Conservation (phyloP, 2,113 vertebrate species). For the Platysternon megacephalum region DNA sequence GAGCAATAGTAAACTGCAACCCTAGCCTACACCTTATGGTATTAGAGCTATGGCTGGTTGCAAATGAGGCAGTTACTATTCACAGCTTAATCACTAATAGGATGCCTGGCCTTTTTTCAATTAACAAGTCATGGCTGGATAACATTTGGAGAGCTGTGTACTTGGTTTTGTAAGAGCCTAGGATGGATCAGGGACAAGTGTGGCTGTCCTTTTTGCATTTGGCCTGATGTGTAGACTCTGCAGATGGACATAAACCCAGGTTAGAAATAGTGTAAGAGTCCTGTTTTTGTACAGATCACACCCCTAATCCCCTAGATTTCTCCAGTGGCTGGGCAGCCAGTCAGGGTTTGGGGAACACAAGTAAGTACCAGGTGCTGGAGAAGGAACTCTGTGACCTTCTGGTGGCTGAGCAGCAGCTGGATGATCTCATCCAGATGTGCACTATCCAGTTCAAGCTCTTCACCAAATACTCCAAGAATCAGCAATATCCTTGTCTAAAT, state of each 20-base stretch:
- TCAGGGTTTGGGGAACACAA: constrained; percentile 71
- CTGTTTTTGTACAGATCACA: too few relatives aligned
- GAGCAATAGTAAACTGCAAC: background rate
- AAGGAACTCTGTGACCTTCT: constrained; percentile 89
- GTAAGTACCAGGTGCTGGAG: constrained; percentile 83
- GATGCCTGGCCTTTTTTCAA: background rate
- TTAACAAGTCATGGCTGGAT: background rate
- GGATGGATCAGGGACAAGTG: too few relatives aligned
- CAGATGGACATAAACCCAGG: too few relatives aligned
- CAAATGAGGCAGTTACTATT: background rate
- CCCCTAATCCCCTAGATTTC: too few relatives aligned
- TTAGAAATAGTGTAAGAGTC: too few relatives aligned
- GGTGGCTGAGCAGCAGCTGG: constrained; percentile 88
- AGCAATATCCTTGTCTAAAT: constrained; percentile 92
- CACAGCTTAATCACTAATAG: background rate
- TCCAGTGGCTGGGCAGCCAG: constrained; percentile 75
- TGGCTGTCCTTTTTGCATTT: too few relatives aligned
- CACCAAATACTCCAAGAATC: constrained; percentile 89
- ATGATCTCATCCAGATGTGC: constrained; percentile 88
- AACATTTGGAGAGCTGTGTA: background rate
- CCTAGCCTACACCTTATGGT: background rate
- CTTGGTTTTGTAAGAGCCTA: too few relatives aligned
- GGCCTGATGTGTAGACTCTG: too few relatives aligned
- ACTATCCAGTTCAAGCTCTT: constrained; percentile 90
- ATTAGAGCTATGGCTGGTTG: background rate